Conservation (phyloP, 2,113 vertebrate genomes). For the Cromileptes altivelis region DNA sequence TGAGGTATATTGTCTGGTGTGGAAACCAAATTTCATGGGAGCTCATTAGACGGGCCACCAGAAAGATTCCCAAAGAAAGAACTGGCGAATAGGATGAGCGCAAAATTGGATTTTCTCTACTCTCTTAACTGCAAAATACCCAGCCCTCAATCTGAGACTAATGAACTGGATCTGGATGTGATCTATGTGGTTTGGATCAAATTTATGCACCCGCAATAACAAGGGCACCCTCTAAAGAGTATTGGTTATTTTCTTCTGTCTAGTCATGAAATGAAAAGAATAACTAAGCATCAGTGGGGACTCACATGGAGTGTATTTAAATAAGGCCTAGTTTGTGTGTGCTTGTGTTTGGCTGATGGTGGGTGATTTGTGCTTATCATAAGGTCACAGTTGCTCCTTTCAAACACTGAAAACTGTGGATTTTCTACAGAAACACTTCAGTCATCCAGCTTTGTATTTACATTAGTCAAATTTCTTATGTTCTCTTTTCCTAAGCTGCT, state of each 20-base stretch:
- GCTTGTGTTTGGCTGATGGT: neutral
- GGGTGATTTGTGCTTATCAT: slow-evolving; percentile 43
- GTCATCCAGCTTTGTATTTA: slow-evolving; percentile 26
- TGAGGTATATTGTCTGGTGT: slow-evolving; percentile 80
- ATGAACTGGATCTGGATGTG: slow-evolving; percentile 40
- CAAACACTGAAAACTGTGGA: slow-evolving; percentile 28
- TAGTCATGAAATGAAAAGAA: slow-evolving; percentile 20
- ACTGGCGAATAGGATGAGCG: slow-evolving; percentile 57
- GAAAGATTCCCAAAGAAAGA: slow-evolving; percentile 75
- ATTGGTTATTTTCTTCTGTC: slow-evolving; percentile 6
- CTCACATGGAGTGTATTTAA: slow-evolving; percentile 10
- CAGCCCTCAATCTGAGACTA: slow-evolving; percentile 38
- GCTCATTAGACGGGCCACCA: slow-evolving; percentile 88
- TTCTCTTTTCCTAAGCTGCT: neutral
- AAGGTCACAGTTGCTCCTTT: slow-evolving; percentile 47
- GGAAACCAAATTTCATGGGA: slow-evolving; percentile 85
- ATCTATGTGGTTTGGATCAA: slow-evolving; percentile 26
- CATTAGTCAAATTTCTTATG: neutral
- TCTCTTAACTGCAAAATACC: slow-evolving; percentile 29
- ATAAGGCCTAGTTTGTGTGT: slow-evolving; percentile 16
- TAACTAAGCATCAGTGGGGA: slow-evolving; percentile 14
- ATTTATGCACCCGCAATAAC: slow-evolving; percentile 3
- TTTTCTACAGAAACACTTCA: slow-evolving; percentile 35
- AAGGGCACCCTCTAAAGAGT: slow-evolving; percentile 13
- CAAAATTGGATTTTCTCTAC: slow-evolving; percentile 56